Base-by-base conservation (phyloP, 2,797 vertebrate genomes). In the Sebastiscus albofasciatus region DNA sequence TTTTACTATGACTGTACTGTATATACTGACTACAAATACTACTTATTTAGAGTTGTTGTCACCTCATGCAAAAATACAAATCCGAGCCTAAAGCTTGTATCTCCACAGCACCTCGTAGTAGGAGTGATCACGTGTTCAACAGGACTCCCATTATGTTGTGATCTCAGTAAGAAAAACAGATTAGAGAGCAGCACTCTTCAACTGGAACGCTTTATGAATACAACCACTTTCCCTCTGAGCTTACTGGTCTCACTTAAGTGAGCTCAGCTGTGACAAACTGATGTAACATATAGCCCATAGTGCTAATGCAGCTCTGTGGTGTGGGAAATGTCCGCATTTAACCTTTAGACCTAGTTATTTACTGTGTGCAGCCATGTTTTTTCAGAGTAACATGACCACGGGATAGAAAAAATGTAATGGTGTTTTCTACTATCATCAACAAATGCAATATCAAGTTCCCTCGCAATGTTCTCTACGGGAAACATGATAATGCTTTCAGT, bases 401-500 rank as follows among this genome's bases (percentile, higher is more conserved):
- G 39, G 72, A 77, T 31, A 67, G 75, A 78, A 78, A 78, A 87
- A 84, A 77, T 8, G 16, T 78, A 72, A 86, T 73, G 55, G 20
- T 78, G 77, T 86, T 86, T 84, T 89, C 60, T 61, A 80, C 65
- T 76, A 80, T 80, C 74, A 61, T 26, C 39, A 52, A 68, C 49
- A 62, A 88, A 75, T 64, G 72, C 39, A 49, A 77, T 71, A 87
- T 89, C 77, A 72, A 72, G 74, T 85, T 81, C 77, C 80, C 33
- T 33, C 20, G n/a, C 22, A 39, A 27, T 77, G 73, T 78, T 85
- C 60, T 79, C 62, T 61, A 70, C 24, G 3, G 49, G 73, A 81
- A 90, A 90, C 87, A 90, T 8, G 72, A 85, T 80, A 88, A 87
- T 3, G 59, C 89, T 91, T 87, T 92, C 77, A 91, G 82, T 85